Conservation (phyloP, 2,797 vertebrate genomes). For the Microctenopoma stevenorrisi region DNA sequence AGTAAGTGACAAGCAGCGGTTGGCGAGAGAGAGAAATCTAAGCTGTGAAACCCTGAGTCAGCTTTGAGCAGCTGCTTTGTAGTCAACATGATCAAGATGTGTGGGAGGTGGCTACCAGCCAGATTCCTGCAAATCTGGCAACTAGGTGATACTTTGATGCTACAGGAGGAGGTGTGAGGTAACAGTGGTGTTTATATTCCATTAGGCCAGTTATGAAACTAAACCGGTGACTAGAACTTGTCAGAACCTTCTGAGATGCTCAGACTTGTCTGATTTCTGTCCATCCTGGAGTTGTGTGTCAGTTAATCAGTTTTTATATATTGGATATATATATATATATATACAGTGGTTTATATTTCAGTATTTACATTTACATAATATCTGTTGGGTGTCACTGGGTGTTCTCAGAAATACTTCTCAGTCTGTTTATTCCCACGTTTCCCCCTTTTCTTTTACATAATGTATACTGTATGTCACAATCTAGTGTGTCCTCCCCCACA, state of each 20-base stretch:
- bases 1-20: conserved; percentile 48
- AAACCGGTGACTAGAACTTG: conserved; percentile 19
- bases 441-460: neutral
- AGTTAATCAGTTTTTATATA: too few species aligned
- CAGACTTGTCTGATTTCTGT: too few species aligned
- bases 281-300: too few species aligned
- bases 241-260: neutral
- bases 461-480: neutral
- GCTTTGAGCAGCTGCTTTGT: conserved; percentile 72
- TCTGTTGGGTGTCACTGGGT: neutral
- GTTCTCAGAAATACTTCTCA: neutral
- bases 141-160: conserved; percentile 50
- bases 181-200: conserved; percentile 22
- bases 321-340: too few species aligned
- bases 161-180: conserved; percentile 26
- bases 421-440: neutral
- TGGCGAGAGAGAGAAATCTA: conserved; percentile 47
- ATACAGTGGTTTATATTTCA: too few species aligned
- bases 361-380: too few species aligned
- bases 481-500: neutral
- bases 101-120: conserved; percentile 48
- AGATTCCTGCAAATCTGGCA: conserved; percentile 51
- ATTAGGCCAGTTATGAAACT: conserved; percentile 5
- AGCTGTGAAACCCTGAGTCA: conserved; percentile 74
- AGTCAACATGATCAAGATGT: conserved; percentile 57